Base-by-base conservation (phyloP, 2,797 vertebrate genomes). In the Channallabes apus region DNA sequence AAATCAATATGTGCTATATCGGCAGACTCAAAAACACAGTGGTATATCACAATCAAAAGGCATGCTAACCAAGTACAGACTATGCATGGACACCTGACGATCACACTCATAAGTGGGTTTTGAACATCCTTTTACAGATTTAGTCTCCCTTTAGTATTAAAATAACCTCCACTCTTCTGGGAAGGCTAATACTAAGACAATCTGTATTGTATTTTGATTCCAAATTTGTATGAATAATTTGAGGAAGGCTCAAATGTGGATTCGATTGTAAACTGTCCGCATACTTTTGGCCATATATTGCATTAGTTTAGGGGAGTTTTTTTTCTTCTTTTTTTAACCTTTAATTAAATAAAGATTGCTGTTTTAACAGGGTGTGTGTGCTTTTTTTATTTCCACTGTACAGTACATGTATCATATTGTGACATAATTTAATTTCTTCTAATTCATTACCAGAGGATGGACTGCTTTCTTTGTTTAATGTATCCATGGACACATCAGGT, bases 401-500 rank as follows among this genome's bases (percentile, higher is more conserved):
- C n/a, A 46, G 38, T 41, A 62, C n/a, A 46, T 64, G n/a, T 67
- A 18, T 41, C 9, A 59, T 51, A 27, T 81, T 18, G 27, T 76
- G 6, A 58, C 5, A 65, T 59, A 6, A 24, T 61, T 58, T 38
- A 32, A 6, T 83, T 59, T 72, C n/a, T 56, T 11, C 67, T 7
- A 46, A 68, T 84, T 90, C 29, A 88, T 6, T 91, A 90, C 85
- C 91, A 96, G 91, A 95, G 88, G 84, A 93, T 77, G 94, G 96
- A 88, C 85, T 32, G 27, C 76, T 98, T 84, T 91, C 93, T 24
- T 93, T 99, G 90, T 95, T 94, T 91, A 99, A 99, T 84, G 89
- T 98, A 90, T 96, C 98, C 0, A 92, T 76, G 0, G 96, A 96
- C 12, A 96, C 89, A 0, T 96, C 97, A 0, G 98, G 98, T 29